These are phyloP conservation scores for Sipha flava DNA, from an alignment of 1,140 invertebrate genomes.

Conservation along the genomic window DNA sequence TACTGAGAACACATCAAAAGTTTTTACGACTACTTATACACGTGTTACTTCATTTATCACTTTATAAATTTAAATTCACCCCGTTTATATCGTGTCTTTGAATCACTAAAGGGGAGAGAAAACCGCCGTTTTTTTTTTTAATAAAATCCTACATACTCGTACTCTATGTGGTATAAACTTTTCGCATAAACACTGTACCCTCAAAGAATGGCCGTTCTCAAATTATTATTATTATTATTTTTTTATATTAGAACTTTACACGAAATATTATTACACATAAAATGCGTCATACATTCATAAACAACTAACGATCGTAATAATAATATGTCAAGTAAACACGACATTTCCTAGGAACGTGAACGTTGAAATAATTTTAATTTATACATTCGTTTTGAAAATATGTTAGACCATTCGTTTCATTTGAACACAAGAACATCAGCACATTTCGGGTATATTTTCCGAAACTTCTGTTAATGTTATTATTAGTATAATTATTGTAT, in stretches of 20 bases:
- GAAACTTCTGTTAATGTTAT: too few relatives aligned
- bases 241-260: not conserved
- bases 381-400: too few relatives aligned
- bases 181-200: not conserved
- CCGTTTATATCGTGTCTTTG: not conserved
- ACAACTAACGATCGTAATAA: too few relatives aligned
- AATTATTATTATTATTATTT: not conserved
- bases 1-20: not conserved
- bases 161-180: not conserved
- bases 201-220: not conserved
- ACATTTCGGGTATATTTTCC: too few relatives aligned
- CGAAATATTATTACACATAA: not conserved
- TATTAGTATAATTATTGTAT: too few relatives aligned
- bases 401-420: too few relatives aligned
- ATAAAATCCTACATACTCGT: not conserved
- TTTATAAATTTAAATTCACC: conserved; percentile 30
- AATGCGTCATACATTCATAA: too few relatives aligned
- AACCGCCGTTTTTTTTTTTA: not conserved
- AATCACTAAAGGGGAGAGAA: not conserved
- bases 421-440: too few relatives aligned
- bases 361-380: too few relatives aligned
- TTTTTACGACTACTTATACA: not conserved
- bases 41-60: conserved; percentile 30
- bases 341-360: not conserved
- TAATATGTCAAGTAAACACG: too few relatives aligned